Evolutionary conservation across 2,888 invertebrate genomes (phyloP), one percentile per base, ranked within the genome.

Genomic region (Baccha elongata): DNA sequence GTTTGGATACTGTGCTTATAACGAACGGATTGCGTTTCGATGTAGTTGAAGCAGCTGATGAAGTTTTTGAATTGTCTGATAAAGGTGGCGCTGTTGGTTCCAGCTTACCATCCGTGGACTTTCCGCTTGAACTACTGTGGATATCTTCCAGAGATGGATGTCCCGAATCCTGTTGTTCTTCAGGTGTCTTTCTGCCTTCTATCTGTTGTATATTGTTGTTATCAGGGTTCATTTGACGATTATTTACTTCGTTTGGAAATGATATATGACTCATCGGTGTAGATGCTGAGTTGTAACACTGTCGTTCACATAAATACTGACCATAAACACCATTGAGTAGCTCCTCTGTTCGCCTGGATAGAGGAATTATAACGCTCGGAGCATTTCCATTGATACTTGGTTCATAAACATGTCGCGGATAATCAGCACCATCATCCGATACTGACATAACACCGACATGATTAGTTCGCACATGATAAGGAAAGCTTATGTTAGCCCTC

Each of bases 401-500:
- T 55, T 85, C 86, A 67, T 86, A 87, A 17, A 86, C 65, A 74
- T 86, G 87, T 15, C 87, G 72, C 3, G 87, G 87, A 78, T 86
- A 88, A 64, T 87, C 86, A 32, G 86, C 84, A 6, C 86, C 85
- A 79, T 87, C 84, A 42, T 87, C 86, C 0, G 85, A 89, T 17
- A 89, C 88, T 89, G 94, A 93, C 94, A 94, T 94, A 0, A 94
- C 92, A 1, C 94, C 94, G 26, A 95, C 94, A 91, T 97, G 97
- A 0, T 95, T 95, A 0, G 97, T 97, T 64, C 96, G 91, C 26
- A 97, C 96, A 88, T 98, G 97, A 89, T 96, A 98, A 0, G 98
- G 98, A 87, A 98, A 97, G 88, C 96, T 96, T 87, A 94, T 95
- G 88, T 97, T 97, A 0, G 96, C 96, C 75, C 95, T 94, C 1